Evolutionary conservation across 2,797 vertebrate genomes (phyloP).

Genomic region (Tympanoctomys barrerae): DNA sequence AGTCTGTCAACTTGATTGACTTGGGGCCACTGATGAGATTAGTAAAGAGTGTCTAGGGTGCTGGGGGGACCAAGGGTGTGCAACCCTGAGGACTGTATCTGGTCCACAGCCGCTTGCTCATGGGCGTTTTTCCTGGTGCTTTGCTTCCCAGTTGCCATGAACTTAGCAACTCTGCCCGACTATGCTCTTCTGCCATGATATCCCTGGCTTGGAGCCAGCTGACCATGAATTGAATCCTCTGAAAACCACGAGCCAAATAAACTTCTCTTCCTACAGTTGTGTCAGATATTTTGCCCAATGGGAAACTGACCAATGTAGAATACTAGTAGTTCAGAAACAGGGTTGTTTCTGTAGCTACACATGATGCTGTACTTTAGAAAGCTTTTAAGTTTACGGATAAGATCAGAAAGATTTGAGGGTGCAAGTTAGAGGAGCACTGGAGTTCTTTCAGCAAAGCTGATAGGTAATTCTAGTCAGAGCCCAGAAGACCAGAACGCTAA

Average conservation of each 20-base stretch:
- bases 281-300: neutral
- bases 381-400: neutral
- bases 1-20: neutral
- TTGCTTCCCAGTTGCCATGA: neutral
- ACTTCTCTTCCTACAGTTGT: neutral
- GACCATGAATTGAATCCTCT: neutral
- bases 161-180: neutral
- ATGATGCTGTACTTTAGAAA: neutral
- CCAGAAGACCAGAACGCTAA: neutral
- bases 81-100: neutral
- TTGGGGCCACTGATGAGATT: neutral
- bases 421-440: neutral
- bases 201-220: neutral
- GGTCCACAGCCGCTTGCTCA: neutral
- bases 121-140: neutral
- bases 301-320: neutral
- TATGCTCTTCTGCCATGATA: neutral
- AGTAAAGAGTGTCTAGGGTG: neutral
- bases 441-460: neutral
- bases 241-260: neutral
- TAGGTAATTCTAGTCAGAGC: neutral
- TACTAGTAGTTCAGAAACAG: neutral
- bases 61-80: neutral
- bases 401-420: neutral
- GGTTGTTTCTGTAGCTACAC: neutral